Conservation (phyloP, 1,140 invertebrate species). For the Bilobella aurantiaca region DNA sequence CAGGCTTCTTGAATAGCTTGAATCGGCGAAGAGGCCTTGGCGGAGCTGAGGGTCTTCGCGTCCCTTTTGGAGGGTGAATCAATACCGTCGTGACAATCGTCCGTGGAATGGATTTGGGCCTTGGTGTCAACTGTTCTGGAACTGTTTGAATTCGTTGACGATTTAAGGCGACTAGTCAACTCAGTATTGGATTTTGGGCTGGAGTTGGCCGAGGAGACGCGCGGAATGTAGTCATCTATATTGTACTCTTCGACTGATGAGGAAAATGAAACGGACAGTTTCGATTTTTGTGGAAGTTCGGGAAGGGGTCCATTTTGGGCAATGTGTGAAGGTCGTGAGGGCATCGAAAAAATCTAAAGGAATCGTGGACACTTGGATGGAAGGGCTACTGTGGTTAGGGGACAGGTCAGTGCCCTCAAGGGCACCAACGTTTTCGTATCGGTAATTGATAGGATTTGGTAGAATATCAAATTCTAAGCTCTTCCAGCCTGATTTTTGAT, state of each 20-base stretch:
- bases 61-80: not conserved
- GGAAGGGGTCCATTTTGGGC: not conserved
- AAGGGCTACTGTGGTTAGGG: too few relatives aligned
- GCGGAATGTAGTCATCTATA: constrained; percentile 6
- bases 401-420: too few relatives aligned
- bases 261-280: constrained; percentile 33
- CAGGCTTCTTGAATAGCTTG: not conserved
- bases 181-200: not conserved
- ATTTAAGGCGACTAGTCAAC: constrained; percentile 1
- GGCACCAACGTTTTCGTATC: too few relatives aligned
- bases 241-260: constrained; percentile 30
- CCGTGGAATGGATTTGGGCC: constrained; percentile 32
- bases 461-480: too few relatives aligned
- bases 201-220: not conserved
- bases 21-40: not conserved
- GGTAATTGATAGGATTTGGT: too few relatives aligned
- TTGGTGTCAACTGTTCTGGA: constrained; percentile 27
- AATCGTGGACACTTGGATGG: too few relatives aligned
- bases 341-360: not conserved
- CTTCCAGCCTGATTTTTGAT: too few relatives aligned
- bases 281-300: constrained; percentile 18
- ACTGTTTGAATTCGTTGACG: not conserved
- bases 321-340: not conserved
- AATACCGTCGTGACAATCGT: not conserved
- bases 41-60: not conserved